Percentiles rank a stretch among this genome's conserved stretches.
phyloP scores from a whole-genome alignment of 1,140 invertebrate genomes.

The Leucophenga varia region DNA sequence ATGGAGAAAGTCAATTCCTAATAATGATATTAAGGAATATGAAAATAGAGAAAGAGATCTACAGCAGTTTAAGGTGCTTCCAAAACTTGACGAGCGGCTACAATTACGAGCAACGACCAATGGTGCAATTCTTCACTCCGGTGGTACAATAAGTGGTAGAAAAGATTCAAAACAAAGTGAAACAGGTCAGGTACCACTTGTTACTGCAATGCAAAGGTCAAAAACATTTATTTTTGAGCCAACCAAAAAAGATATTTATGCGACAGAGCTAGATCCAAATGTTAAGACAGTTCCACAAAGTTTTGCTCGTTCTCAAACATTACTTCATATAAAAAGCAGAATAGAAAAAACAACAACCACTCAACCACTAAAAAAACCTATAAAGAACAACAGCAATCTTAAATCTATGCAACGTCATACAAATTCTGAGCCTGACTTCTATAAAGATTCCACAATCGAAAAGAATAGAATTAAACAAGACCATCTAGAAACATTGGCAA shows the following conservation, averaged over 20 bases:
- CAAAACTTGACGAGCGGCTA: constrained; percentile 63
- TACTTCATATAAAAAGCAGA: constrained; percentile 18
- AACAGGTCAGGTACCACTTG: constrained; percentile 30
- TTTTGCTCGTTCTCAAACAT: constrained; percentile 29
- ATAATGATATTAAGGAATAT: constrained; percentile 7
- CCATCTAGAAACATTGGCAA: background rate
- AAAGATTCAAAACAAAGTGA: constrained; percentile 15
- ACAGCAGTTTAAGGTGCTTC: constrained; percentile 65
- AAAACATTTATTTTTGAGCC: constrained; percentile 20
- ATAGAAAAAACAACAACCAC: constrained; percentile 2
- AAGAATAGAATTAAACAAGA: background rate
- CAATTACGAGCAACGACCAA: constrained; percentile 73
- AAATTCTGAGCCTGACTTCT: constrained; percentile 27
- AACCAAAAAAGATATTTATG: background rate
- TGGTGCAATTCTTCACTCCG: constrained; percentile 74
- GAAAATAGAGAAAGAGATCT: constrained; percentile 2
- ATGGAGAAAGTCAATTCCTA: constrained; percentile 21
- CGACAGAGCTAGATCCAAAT: background rate
- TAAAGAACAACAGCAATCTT: background rate
- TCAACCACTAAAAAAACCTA: background rate
- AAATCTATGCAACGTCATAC: constrained; percentile 25
- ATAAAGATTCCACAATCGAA: constrained; percentile 11
- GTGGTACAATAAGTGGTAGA: constrained; percentile 73
- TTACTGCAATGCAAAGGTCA: constrained; percentile 16
- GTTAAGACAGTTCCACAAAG: too few species aligned